These are phyloP conservation scores for Lepidochitona cinerea DNA, from an alignment of 2,888 invertebrate species.

Conservation along the genomic window DNA sequence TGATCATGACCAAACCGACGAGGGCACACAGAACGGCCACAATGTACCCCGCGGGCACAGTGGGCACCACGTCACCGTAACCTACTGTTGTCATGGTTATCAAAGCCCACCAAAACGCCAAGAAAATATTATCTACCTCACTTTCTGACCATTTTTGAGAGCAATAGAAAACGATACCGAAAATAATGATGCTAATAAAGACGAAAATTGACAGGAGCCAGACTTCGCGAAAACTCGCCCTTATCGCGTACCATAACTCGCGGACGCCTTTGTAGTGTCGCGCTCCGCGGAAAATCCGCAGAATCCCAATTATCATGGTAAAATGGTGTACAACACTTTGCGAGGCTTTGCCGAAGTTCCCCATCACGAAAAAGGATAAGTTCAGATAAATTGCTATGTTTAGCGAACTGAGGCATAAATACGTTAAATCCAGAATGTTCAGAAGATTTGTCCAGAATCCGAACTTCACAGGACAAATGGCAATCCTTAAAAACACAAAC, in stretches of 20 bases:
- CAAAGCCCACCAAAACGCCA: not conserved
- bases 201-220: not conserved
- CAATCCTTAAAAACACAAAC: not conserved
- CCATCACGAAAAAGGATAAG: not conserved
- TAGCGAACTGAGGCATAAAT: not conserved
- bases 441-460: not conserved
- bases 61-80: not conserved
- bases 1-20: not conserved
- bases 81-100: not conserved
- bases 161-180: not conserved
- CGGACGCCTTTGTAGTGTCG: not conserved
- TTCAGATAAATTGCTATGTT: not conserved
- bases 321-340: not conserved
- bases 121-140: not conserved
- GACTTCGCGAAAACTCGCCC: constrained; percentile 2
- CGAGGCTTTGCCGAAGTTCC: not conserved
- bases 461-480: not conserved
- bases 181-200: not conserved
- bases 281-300: not conserved
- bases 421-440: not conserved
- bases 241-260: not conserved
- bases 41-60: not conserved
- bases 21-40: not conserved
- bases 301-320: not conserved
- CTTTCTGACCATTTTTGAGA: not conserved